Evolutionary conservation across 2,888 invertebrate genomes (phyloP), one percentile per base, ranked within the genome.

Genomic region (Drosophila quinaria): DNA sequence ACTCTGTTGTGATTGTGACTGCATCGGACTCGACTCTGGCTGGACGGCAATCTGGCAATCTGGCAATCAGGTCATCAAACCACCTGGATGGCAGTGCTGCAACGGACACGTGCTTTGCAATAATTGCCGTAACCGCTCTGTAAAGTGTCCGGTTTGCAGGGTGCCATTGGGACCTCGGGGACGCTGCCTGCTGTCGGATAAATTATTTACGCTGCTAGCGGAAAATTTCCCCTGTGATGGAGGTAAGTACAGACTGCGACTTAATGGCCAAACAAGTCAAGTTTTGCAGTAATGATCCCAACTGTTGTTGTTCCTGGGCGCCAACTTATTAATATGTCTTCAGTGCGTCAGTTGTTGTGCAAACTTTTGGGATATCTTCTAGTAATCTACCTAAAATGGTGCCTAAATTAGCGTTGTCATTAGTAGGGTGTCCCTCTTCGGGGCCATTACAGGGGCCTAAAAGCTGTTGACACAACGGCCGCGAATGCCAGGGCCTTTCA

Each of bases 21-120:
- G 62, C 49, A 41, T 35, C 19, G 55, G 6, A 35, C 46, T 22
- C 29, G n/a, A 19, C 29, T 54, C 17, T 8, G 31, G 42, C 9
- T 37, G 52, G 47, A 33, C 33, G 51, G 55, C 41, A 61, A 63
- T 51, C 75, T 93, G 93, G 90, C n/a, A n/a, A n/a, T n/a, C n/a
- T n/a, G 51, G 55, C 41, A 61, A 63, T 51, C 75, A 92, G 93
- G 90, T 92, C 81, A 90, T 92, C 74, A 92, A 91, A 77, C 93
- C 93, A 75, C 93, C 93, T 56, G 93, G 93, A 70, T 92, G 92
- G 91, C 93, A 93, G 81, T 93, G 93, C 79, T 93, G 92, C 89
- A 93, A 93, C 81, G 93, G 93, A 74, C 93, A 93, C 89, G 91
- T 93, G 65, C 90, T 93, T 19, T 93, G 93, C 81, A 92, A 92